Percentiles rank a stretch among this genome's conserved stretches.
Evolutionary conservation across 2,113 vertebrate species (phyloP).

Genomic region (Madoqua kirkii): DNA sequence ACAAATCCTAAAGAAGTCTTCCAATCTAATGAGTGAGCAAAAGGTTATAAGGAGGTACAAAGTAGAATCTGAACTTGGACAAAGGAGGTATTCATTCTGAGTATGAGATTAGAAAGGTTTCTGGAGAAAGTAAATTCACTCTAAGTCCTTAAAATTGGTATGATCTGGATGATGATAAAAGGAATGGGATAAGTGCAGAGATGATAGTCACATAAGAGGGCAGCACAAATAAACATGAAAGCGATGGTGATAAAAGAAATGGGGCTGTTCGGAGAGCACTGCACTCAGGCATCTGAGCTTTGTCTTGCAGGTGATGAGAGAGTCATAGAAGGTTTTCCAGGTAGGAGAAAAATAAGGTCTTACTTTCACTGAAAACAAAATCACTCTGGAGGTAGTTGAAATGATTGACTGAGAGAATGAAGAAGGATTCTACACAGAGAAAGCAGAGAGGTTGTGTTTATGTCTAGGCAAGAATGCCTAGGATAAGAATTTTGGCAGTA

Average conservation of each 20-base stretch:
- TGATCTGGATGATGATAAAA: neutral
- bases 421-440: neutral
- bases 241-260: neutral
- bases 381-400: neutral
- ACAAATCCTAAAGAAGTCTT: neutral
- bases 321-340: neutral
- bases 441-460: neutral
- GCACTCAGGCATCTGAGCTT: neutral
- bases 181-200: neutral
- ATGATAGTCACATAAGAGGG: neutral
- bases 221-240: neutral
- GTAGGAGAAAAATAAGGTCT: neutral
- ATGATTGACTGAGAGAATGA: neutral
- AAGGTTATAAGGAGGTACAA: neutral
- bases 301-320: neutral
- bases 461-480: neutral
- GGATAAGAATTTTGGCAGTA: neutral
- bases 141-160: neutral
- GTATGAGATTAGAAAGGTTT: neutral
- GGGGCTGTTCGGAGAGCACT: neutral
- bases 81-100: neutral
- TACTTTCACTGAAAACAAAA: neutral
- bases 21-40: neutral
- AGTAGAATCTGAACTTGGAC: neutral
- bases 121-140: neutral